Evolutionary conservation across 2,888 invertebrate genomes (phyloP).

Genomic region (Tetragnatha montana): DNA sequence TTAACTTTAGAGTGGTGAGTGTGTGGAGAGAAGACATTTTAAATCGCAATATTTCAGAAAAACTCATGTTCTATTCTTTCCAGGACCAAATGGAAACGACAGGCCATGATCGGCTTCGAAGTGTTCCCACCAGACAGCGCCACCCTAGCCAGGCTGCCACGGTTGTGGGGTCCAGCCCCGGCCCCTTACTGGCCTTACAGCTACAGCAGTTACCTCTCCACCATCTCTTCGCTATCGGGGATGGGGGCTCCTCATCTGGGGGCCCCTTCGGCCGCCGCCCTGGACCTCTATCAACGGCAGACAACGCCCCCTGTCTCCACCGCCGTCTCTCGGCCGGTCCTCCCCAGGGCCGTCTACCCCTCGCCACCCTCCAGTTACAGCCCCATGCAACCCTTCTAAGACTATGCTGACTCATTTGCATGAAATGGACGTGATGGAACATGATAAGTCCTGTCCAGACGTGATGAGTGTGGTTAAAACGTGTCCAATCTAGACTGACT

Average conservation of each 20-base stretch:
- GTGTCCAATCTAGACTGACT: no score
- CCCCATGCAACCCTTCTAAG: constrained; percentile 57
- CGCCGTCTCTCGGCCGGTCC: constrained; percentile 48
- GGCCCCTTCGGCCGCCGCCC: constrained; percentile 35
- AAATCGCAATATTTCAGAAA: neutral
- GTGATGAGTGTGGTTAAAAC: no score
- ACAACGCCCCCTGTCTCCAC: constrained; percentile 35
- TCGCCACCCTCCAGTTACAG: constrained; percentile 50
- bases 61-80: constrained; percentile 67
- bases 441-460: no score
- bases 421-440: no score
- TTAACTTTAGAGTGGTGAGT: no score
- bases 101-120: constrained; percentile 97
- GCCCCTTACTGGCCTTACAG: constrained; percentile 69
- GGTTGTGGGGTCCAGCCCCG: constrained; percentile 63
- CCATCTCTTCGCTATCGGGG: constrained; percentile 69
- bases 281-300: constrained; percentile 68
- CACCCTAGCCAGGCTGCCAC: constrained; percentile 53
- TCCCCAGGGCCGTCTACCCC: constrained; percentile 67
- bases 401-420: no score
- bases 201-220: constrained; percentile 70
- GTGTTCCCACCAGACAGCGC: constrained; percentile 94
- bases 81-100: constrained; percentile 99
- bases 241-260: constrained; percentile 48
- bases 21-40: no score